Percentiles rank a stretch among this genome's conserved stretches.
Evolutionary conservation across 2,888 invertebrate genomes (phyloP).

Genomic region (Pristionchus entomophagus): DNA sequence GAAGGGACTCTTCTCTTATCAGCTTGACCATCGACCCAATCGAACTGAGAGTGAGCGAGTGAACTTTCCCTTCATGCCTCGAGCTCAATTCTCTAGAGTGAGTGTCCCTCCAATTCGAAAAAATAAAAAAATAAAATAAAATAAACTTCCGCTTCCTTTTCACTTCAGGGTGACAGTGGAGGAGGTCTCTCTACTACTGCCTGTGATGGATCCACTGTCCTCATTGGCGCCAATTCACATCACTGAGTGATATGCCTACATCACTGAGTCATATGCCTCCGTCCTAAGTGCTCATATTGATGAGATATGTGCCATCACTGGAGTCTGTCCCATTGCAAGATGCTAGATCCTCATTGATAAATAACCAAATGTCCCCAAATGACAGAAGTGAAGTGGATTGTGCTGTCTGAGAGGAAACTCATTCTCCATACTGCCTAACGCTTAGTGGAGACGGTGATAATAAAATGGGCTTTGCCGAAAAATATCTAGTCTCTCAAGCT

Average conservation of each 20-base stretch:
- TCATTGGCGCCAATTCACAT: too few relatives aligned
- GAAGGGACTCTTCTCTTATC: not conserved
- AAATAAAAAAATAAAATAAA: too few relatives aligned
- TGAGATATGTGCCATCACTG: conserved; percentile 13
- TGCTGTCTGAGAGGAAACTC: too few relatives aligned
- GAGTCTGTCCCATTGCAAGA: not conserved
- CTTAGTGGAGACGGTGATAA: too few relatives aligned
- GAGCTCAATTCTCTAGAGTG: not conserved
- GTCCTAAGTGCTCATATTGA: not conserved
- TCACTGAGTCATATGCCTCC: not conserved
- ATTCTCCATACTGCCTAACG: too few relatives aligned
- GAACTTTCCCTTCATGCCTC: not conserved
- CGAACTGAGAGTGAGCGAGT: not conserved
- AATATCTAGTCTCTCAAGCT: too few relatives aligned
- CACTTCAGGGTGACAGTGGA: conserved; percentile 39
- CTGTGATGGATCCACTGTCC: conserved; percentile 15
- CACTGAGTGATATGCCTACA: not conserved
- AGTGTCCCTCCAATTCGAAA: too few relatives aligned
- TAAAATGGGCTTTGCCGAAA: too few relatives aligned
- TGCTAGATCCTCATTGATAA: too few relatives aligned
- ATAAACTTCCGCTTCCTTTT: too few relatives aligned
- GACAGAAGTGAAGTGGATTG: too few relatives aligned
- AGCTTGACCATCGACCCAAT: not conserved
- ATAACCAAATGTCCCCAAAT: too few relatives aligned
- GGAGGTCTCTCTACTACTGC: not conserved